Evolutionary conservation across 1,140 invertebrate genomes (phyloP), one percentile per base, ranked within the genome.

Genomic region (Frieseomelitta varia): DNA sequence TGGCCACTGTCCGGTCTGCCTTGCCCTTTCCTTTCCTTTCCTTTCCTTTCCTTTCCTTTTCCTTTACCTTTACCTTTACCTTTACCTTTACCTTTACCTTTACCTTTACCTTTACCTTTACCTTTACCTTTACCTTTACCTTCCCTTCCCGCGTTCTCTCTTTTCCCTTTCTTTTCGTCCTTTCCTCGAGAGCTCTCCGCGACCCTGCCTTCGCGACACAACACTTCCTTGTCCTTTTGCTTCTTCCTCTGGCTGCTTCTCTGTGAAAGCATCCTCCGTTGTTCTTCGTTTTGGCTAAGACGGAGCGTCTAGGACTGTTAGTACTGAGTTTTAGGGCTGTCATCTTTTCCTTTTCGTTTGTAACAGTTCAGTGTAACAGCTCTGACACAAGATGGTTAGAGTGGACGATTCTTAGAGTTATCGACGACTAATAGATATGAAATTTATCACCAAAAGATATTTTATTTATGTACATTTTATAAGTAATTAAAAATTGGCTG

Each of bases 1-100:
- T 90, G 87, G 87, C 91, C 91, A 91, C 91, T 90, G 87, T 91
- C 91, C 90, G 77, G 81, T 84, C 84, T 90, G 89, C 80, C 89
- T 89, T 91, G 90, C 90, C 90, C 78, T 88, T 87, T 85, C 83
- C 71, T 85, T 86, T 85, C 76, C 73, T 69, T 34, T 72, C 86
- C 72, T 87, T 65, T 30, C 80, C 74, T 67, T 74, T 58, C 63
- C 73, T 27, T 85, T 55, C 67, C 34, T 39, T 39, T 39, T n/a
- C 39, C 39, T 39, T 39, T 39, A 4, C 90, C 90, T 75, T 88
- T 87, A 82, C 83, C 71, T 85, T 86, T 85, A 73, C 73, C 74
- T 67, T 74, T 58, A 63, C 71, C 80, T 88, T 89, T 91, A 89
- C 90, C 90, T 75, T 88, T 87, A 84, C 83, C 71, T 85, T 86